phyloP scores from a whole-genome alignment of 2,888 invertebrate species.

The Suillia variegata region DNA sequence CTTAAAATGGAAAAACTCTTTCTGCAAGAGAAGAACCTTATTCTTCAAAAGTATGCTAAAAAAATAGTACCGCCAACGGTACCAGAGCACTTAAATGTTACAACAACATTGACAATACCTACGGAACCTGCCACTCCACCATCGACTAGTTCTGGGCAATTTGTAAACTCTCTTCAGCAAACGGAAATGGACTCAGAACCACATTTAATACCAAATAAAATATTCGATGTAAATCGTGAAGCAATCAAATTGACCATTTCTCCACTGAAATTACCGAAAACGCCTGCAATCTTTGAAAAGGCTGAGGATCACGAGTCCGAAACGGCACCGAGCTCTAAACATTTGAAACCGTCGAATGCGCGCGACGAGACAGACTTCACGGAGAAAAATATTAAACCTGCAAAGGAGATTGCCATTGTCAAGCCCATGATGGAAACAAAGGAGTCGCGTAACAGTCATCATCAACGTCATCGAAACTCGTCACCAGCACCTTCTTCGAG shows the following conservation, averaged over 20 bases:
- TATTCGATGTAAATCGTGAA: slow-evolving; percentile 57
- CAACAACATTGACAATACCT: background rate
- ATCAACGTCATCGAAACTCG: slow-evolving; percentile 28
- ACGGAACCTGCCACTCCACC: slow-evolving; percentile 13
- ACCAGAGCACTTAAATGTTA: background rate
- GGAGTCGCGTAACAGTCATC: slow-evolving; percentile 33
- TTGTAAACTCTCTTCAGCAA: slow-evolving; percentile 21
- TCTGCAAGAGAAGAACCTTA: slow-evolving; percentile 53
- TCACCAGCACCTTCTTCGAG: slow-evolving; percentile 14
- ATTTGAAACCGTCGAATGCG: slow-evolving; percentile 25
- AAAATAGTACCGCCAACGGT: background rate
- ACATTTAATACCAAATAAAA: slow-evolving; percentile 41
- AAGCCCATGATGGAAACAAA: slow-evolving; percentile 55
- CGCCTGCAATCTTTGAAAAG: slow-evolving; percentile 44
- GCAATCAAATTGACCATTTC: slow-evolving; percentile 57
- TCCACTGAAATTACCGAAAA: slow-evolving; percentile 49
- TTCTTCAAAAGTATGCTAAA: slow-evolving; percentile 54
- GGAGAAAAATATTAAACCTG: slow-evolving; percentile 45
- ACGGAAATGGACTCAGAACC: slow-evolving; percentile 10
- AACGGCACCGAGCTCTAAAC: background rate
- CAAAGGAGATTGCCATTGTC: slow-evolving; percentile 55
- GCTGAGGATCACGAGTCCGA: slow-evolving; percentile 34
- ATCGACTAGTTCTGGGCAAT: slow-evolving; percentile 4
- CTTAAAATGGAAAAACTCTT: slow-evolving; percentile 56
- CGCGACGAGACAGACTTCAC: slow-evolving; percentile 43